These are phyloP conservation scores for Oryctes rhinoceros DNA, from an alignment of 1,140 invertebrate genomes.

Conservation along the genomic window DNA sequence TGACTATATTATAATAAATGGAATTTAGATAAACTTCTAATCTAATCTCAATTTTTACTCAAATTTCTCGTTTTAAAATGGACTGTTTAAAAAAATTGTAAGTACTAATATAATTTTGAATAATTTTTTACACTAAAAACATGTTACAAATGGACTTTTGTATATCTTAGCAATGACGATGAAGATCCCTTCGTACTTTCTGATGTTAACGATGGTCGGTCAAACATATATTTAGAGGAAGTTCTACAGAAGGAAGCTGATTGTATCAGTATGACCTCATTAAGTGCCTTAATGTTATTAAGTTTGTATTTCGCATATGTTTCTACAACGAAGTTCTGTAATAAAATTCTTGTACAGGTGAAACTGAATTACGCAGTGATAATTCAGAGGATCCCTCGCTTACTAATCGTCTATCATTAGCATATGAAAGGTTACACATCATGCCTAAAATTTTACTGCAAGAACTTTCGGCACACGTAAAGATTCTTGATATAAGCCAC, in stretches of 20 bases:
- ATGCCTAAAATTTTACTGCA: constrained; percentile 68
- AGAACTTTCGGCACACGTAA: constrained; percentile 64
- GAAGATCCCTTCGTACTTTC: background rate
- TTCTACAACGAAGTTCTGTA: background rate
- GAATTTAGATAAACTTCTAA: background rate
- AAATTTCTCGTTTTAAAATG: background rate
- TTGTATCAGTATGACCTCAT: constrained; percentile 47
- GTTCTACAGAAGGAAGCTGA: constrained; percentile 39
- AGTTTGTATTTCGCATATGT: constrained; percentile 42
- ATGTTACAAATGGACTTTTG: background rate
- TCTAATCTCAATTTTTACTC: background rate
- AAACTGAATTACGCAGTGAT: background rate
- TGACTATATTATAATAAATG: background rate
- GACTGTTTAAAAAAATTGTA: background rate
- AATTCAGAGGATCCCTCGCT: constrained; percentile 50
- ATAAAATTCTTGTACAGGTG: background rate
- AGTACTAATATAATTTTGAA: background rate
- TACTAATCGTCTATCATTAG: constrained; percentile 64
- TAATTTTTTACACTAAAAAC: no score
- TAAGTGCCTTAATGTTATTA: constrained; percentile 45
- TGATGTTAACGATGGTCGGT: constrained; percentile 5
- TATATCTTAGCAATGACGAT: background rate
- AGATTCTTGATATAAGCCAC: constrained; percentile 75
- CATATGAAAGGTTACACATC: constrained; percentile 67
- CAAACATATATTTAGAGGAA: constrained; percentile 12